Evolutionary conservation across 2,888 invertebrate species (phyloP).

Genomic region (Podotricha telesiphe): DNA sequence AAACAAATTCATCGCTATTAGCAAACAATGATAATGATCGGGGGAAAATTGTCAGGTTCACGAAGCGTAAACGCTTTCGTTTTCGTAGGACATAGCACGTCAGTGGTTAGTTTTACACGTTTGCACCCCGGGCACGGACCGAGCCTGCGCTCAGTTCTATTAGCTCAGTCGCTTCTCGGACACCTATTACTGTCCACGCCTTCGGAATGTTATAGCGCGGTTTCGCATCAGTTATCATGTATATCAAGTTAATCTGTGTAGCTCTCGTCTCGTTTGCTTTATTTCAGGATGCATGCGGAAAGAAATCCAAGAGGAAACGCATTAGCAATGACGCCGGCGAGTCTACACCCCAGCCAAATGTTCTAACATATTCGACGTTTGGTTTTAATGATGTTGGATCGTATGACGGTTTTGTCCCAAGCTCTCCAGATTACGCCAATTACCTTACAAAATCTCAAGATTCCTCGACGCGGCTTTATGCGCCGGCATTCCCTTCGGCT

Average conservation of each 20-base stretch:
- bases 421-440: slow-evolving; percentile 70
- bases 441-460: slow-evolving; percentile 62
- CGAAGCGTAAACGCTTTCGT: slow-evolving; percentile 79
- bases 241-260: slow-evolving; percentile 59
- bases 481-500: slow-evolving; percentile 73
- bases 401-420: slow-evolving; percentile 73
- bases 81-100: slow-evolving; percentile 71
- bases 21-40: slow-evolving; percentile 68
- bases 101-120: slow-evolving; percentile 46
- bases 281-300: slow-evolving; percentile 56
- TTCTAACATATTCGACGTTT: slow-evolving; percentile 75
- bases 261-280: slow-evolving; percentile 58
- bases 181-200: slow-evolving; percentile 65
- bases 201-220: slow-evolving; percentile 67
- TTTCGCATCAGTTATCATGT: slow-evolving; percentile 64
- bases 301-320: slow-evolving; percentile 65
- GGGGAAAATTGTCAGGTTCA: slow-evolving; percentile 70
- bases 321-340: slow-evolving; percentile 60
- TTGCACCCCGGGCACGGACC: slow-evolving; percentile 48
- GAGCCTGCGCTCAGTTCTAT: slow-evolving; percentile 38
- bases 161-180: slow-evolving; percentile 67
- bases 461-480: slow-evolving; percentile 65
- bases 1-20: slow-evolving; percentile 64
- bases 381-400: slow-evolving; percentile 76
- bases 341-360: slow-evolving; percentile 68